Percentiles rank a stretch among this genome's conserved stretches.
Conservation (phyloP, 2,113 vertebrate genomes). For the Pelodiscus sinensis region DNA sequence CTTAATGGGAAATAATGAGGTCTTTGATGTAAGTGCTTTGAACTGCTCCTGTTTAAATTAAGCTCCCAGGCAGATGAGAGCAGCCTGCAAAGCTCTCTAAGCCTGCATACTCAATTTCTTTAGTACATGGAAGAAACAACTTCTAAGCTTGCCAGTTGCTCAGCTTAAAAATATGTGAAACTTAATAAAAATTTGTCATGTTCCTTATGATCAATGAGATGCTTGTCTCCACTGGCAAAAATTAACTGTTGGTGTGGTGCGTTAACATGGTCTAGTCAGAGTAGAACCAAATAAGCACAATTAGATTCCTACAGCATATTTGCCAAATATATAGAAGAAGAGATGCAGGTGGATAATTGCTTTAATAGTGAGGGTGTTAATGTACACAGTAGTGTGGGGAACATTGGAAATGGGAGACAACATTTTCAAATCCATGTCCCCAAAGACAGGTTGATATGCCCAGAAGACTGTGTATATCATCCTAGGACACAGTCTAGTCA, state of each 20-base stretch:
- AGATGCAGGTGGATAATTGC: neutral
- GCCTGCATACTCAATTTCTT: neutral
- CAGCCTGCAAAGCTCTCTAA: neutral
- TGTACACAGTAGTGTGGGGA: neutral
- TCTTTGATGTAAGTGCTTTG: conserved; percentile 33
- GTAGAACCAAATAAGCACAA: neutral
- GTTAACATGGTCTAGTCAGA: neutral
- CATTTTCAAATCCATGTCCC: neutral
- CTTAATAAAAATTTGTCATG: neutral
- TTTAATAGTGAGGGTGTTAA: neutral
- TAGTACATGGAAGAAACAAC: neutral
- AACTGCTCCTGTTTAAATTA: neutral
- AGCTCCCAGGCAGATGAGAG: neutral
- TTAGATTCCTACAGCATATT: neutral
- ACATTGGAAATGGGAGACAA: neutral
- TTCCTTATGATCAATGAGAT: neutral
- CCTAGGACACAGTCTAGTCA: neutral
- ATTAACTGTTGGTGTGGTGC: neutral
- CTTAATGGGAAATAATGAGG: neutral
- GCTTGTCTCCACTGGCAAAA: neutral
- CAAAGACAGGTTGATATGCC: neutral
- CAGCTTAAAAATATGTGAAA: neutral
- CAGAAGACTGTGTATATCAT: neutral
- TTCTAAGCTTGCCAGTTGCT: neutral
- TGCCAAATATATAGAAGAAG: neutral